Base-by-base conservation (phyloP, 2,113 vertebrate species). In the Anas platyrhynchos region DNA sequence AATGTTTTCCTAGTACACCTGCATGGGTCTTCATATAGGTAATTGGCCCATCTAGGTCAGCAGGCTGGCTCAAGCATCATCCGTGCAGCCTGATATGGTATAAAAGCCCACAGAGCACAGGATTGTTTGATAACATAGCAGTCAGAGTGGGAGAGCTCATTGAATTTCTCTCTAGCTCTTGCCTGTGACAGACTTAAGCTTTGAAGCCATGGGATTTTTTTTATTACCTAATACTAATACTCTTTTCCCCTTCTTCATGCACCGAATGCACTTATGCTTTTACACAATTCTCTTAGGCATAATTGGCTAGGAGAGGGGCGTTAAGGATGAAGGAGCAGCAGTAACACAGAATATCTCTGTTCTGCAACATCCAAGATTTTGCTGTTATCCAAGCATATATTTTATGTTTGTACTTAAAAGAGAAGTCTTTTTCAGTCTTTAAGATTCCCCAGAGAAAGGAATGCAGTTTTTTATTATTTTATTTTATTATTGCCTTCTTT, bases 401-500 rank as follows among this genome's bases (percentile, higher is more conserved):
- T 91, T 95, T 66, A 56, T 75, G 31, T 48, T 75, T 56, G 12
- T 43, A 43, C 56, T 88, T 94, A 54, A 90, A 96, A 89, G 52
- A 50, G 54, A 76, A 84, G 43, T 23, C 7, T 52, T 84, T 75
- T 76, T 25, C 73, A 41, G 44, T 63, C 31, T 79, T 73, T 77
- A 46, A 21, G 73, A 91, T 87, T 76, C 82, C 44, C 67, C 12
- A 21, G n/a, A 76, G 79, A 86, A 56, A 56, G 62, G 85, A 77
- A 78, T 29, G 2, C 26, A 66, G 80, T 29, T 83, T 25, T 66
- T 77, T 88, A 8, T 63, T 26, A 36, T 38, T 63, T 62, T 26
- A 29, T 81, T 58, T 61, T 66, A 48, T 78, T 84, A 68, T 62
- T 91, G 34, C 52, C 26, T 86, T 43, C 15, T 63, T 86, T 88